Conservation (phyloP, 2,797 vertebrate genomes). For the Girardinus metallicus region DNA sequence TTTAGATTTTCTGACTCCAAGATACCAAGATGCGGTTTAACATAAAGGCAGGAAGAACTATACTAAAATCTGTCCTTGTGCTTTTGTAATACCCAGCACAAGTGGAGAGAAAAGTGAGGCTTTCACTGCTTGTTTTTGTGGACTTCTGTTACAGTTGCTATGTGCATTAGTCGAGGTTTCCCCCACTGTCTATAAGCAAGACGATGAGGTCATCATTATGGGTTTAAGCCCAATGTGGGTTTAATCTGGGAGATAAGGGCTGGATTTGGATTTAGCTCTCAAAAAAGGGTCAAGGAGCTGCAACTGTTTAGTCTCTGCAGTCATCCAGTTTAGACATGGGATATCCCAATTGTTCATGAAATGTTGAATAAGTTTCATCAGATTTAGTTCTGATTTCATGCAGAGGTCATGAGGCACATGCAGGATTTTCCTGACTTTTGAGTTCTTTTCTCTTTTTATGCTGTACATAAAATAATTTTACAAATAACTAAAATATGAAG, state of each 20-base stretch:
- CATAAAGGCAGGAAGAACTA: background rate
- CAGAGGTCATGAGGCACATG: background rate
- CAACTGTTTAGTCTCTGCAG: constrained; percentile 48
- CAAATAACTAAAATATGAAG: background rate
- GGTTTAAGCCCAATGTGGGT: constrained; percentile 71
- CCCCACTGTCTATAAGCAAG: constrained; percentile 54
- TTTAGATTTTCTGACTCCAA: background rate
- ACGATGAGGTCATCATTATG: constrained; percentile 79
- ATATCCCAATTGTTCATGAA: constrained; percentile 45
- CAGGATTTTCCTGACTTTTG: constrained; percentile 17
- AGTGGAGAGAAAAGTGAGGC: constrained; percentile 1
- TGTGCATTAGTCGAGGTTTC: constrained; percentile 54
- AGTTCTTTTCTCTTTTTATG: background rate
- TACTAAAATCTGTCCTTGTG: constrained; percentile 22
- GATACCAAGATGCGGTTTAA: background rate
- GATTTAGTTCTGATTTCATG: constrained; percentile 45
- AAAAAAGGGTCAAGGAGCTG: constrained; percentile 73
- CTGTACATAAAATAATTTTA: background rate
- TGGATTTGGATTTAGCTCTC: constrained; percentile 77
- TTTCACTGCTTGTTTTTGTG: constrained; percentile 13
- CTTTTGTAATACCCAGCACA: constrained; percentile 24
- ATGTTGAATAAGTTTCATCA: constrained; percentile 32
- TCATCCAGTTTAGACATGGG: constrained; percentile 51
- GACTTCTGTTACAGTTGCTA: constrained; percentile 28
- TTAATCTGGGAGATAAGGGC: constrained; percentile 80